A percentile compares a stretch with the other conserved stretches of the same genome.
Evolutionary conservation across 2,888 invertebrate species (phyloP).

Genomic region (Odontocolon sp.): DNA sequence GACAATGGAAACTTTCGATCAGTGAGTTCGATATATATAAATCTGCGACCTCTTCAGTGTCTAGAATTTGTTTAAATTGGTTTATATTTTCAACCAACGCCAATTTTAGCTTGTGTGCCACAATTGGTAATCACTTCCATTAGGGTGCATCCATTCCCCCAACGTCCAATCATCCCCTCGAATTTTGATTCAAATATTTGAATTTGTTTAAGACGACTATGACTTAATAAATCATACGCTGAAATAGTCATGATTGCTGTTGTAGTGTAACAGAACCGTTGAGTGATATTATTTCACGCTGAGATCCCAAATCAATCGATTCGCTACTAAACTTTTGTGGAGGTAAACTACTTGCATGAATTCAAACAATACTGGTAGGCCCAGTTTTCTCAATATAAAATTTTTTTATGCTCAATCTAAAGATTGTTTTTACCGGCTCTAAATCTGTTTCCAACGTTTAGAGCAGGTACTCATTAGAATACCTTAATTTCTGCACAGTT

Average conservation of each 20-base stretch:
- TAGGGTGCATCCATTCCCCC: neutral
- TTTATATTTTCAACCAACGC: constrained; percentile 21
- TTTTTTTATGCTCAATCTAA: no score
- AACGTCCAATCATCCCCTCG: constrained; percentile 3
- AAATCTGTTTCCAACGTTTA: no score
- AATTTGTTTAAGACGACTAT: neutral
- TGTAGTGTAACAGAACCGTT: neutral
- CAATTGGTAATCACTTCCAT: constrained; percentile 15
- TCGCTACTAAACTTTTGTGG: constrained; percentile 39
- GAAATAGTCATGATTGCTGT: neutral
- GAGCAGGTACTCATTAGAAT: no score
- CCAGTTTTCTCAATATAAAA: no score
- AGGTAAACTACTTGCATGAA: no score
- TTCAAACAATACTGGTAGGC: no score
- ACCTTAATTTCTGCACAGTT: no score
- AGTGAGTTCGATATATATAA: neutral
- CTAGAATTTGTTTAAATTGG: constrained; percentile 18
- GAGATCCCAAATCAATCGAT: constrained; percentile 33
- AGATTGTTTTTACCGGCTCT: no score
- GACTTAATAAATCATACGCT: neutral
- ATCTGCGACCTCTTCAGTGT: neutral
- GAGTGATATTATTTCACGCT: constrained; percentile 37
- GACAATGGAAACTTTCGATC: neutral
- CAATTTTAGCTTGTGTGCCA: neutral
- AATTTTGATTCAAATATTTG: no score